Percentiles rank a stretch among this genome's conserved stretches.
phyloP scores from a whole-genome alignment of 1,140 invertebrate genomes.

The Trigoniulus corallinus region DNA sequence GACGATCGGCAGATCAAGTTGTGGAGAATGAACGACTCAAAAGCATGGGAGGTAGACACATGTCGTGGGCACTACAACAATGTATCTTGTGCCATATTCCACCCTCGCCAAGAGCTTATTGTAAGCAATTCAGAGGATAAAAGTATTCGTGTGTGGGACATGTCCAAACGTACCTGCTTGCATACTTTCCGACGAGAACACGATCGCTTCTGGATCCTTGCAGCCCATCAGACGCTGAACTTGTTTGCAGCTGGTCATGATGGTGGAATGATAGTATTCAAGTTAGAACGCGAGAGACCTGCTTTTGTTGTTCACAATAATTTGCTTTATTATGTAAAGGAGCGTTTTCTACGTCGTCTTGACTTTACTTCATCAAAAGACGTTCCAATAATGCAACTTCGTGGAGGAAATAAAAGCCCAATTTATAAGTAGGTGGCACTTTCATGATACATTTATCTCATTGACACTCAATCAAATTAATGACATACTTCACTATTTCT shows the following conservation, averaged over 20 bases:
- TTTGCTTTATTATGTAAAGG: slow-evolving; percentile 91
- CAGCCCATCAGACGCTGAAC: slow-evolving; percentile 69
- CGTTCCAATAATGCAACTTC: slow-evolving; percentile 78
- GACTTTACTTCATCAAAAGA: slow-evolving; percentile 91
- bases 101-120: slow-evolving; percentile 91
- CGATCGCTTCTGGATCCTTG: slow-evolving; percentile 92
- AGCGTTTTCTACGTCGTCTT: slow-evolving; percentile 70
- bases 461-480: background rate
- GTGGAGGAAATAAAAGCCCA: slow-evolving; percentile 52
- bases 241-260: slow-evolving; percentile 91
- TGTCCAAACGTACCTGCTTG: slow-evolving; percentile 91
- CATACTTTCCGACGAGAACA: slow-evolving; percentile 90
- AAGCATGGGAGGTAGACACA: slow-evolving; percentile 98
- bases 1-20: slow-evolving; percentile 96
- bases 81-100: slow-evolving; percentile 94
- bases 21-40: slow-evolving; percentile 97
- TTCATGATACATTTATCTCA: too few relatives aligned
- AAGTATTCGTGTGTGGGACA: slow-evolving; percentile 96
- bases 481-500: background rate
- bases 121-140: slow-evolving; percentile 97
- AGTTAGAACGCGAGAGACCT: slow-evolving; percentile 85
- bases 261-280: slow-evolving; percentile 71
- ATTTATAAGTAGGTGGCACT: slow-evolving; percentile 44
- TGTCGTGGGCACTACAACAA: slow-evolving; percentile 99
- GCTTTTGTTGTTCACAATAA: slow-evolving; percentile 89